phyloP scores from a whole-genome alignment of 2,888 invertebrate species.

The Calephelis perditalis region DNA sequence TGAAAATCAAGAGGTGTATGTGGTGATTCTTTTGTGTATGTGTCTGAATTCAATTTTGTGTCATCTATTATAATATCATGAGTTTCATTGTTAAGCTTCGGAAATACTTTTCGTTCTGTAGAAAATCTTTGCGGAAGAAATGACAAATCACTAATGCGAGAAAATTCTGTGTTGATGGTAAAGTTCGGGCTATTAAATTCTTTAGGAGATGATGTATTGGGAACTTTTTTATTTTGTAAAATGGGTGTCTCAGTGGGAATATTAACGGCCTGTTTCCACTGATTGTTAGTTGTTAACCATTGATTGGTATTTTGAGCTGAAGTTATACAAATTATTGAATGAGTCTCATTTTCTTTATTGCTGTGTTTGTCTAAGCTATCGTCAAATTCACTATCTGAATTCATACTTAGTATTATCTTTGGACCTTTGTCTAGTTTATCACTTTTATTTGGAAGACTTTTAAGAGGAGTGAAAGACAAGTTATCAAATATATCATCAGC shows the following conservation, averaged over 20 bases:
- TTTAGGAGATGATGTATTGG: conserved; percentile 68
- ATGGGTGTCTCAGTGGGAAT: conserved; percentile 43
- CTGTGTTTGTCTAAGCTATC: conserved; percentile 52
- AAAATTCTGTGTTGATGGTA: conserved; percentile 67
- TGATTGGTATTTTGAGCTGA: conserved; percentile 50
- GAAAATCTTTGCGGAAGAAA: conserved; percentile 66
- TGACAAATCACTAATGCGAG: conserved; percentile 66
- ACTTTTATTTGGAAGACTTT: conserved; percentile 41
- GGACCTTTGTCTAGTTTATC: conserved; percentile 60
- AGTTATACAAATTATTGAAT: conserved; percentile 54
- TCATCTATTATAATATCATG: conserved; percentile 55
- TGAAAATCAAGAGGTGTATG: conserved; percentile 46
- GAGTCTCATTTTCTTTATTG: conserved; percentile 59
- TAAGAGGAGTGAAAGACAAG: conserved; percentile 62
- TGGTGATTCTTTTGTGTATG: conserved; percentile 74
- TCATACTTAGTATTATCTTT: conserved; percentile 55
- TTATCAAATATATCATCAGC: conserved; percentile 57
- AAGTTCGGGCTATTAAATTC: conserved; percentile 67
- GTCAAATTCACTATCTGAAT: conserved; percentile 60
- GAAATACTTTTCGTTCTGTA: conserved; percentile 60
- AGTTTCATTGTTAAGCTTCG: conserved; percentile 52
- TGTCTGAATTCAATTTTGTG: conserved; percentile 63
- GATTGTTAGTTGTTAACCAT: conserved; percentile 47
- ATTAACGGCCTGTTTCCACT: conserved; percentile 37
- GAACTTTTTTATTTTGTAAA: conserved; percentile 54